Evolutionary conservation across 2,888 invertebrate species (phyloP), one percentile per base, ranked within the genome.

Genomic region (Phyllotreta striolata): DNA sequence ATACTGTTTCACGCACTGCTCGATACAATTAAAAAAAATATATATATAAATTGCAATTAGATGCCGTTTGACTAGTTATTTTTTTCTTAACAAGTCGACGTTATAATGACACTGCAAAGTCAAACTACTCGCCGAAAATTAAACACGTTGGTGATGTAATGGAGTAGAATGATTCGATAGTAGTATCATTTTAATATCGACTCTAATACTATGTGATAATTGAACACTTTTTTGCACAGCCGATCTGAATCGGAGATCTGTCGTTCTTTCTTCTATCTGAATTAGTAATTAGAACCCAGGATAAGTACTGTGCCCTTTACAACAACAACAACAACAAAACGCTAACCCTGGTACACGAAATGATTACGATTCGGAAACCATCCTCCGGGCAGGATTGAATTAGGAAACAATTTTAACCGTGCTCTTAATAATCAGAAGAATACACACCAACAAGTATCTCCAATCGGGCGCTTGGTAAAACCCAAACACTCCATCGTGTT

Each of bases 171-270:
- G 24, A 24, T 1, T n/a, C 24, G 24, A 24, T 24, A 24, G 24
- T 1, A 24, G 24, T 24, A 24, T 24, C 24, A 24, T 24, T 24
- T 24, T 24, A 44, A 44, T 44, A 14, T 39, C 54, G 49, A 60
- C 73, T 74, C 41, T 60, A 60, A 60, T 60, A 60, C 60, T 60
- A 60, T 60, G 60, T 60, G 60, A 63, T 56, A 56, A 63, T 62
- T 80, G 80, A 81, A 81, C 81, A 81, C 81, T 76, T 47, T 24
- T 24, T 77, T 76, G 78, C 81, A 82, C 81, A 82, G 81, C 81
- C 81, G 77, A 79, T 74, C 75, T 69, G 60, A 68, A 66, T 72
- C 75, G 77, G 79, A 79, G 79, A 80, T 79, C 79, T 76, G 61
- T 52, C 39, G 43, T 44, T 41, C 43, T 44, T 44, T 56, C 55